Conservation (phyloP, 2,797 vertebrate genomes). For the Coracias cyanogaster region DNA sequence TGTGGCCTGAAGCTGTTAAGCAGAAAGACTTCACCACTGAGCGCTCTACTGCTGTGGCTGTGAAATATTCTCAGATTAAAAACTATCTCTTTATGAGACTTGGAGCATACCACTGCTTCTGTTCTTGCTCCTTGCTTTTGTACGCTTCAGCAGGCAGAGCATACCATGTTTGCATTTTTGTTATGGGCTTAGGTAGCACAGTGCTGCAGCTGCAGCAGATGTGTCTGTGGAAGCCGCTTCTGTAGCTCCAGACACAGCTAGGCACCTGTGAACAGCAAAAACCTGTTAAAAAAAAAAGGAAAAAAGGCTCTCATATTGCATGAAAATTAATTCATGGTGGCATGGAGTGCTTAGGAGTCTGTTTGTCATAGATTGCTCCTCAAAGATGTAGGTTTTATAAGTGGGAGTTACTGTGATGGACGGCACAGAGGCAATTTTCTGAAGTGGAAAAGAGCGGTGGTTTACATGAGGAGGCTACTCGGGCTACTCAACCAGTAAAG, state of each 20-base stretch:
- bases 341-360: background rate
- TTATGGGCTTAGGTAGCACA: background rate
- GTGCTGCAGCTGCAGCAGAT: background rate
- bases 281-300: background rate
- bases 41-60: background rate
- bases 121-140: background rate
- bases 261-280: background rate
- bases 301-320: background rate
- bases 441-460: background rate
- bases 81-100: background rate
- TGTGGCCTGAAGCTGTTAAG: background rate
- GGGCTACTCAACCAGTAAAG: background rate
- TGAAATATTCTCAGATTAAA: background rate
- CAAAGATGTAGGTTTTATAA: background rate
- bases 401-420: background rate
- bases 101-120: background rate
- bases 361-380: background rate
- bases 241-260: background rate
- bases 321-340: background rate
- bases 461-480: background rate
- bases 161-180: background rate
- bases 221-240: background rate
- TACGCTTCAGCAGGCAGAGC: background rate
- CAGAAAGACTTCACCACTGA: accelerated
- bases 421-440: background rate